Evolutionary conservation across 2,113 vertebrate species (phyloP).

Genomic region (Ctenodactylus gundi): DNA sequence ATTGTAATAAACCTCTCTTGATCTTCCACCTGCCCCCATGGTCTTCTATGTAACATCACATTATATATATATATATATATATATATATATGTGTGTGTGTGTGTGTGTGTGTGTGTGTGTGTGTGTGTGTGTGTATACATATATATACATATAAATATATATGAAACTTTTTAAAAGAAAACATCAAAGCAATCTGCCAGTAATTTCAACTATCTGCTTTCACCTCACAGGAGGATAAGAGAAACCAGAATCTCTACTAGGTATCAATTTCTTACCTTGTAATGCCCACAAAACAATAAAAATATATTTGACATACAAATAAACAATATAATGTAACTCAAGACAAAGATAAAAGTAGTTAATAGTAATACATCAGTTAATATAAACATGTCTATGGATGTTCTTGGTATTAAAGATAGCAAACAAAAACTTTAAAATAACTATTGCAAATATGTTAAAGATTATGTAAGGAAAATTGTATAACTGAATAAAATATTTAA

Average conservation of each 20-base stretch:
- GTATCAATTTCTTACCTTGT: not conserved
- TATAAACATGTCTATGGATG: not conserved
- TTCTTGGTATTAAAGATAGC: not conserved
- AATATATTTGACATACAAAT: not conserved
- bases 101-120: too few species aligned
- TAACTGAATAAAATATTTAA: not conserved
- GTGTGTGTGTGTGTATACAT: too few species aligned
- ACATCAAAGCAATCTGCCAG: too few species aligned
- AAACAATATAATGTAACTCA: not conserved
- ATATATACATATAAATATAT: too few species aligned
- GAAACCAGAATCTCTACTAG: not conserved
- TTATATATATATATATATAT: too few species aligned
- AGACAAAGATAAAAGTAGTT: not conserved
- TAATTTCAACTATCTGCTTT: slow-evolving; percentile 5
- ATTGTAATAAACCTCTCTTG: too few species aligned
- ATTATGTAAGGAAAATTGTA: too few species aligned
- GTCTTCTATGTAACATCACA: too few species aligned
- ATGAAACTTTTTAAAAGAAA: too few species aligned
- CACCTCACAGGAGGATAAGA: not conserved
- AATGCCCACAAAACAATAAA: not conserved
- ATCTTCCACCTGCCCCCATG: too few species aligned
- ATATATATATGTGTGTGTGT: too few species aligned
- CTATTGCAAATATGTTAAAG: not conserved
- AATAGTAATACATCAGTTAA: not conserved
- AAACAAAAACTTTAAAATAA: not conserved